Evolutionary conservation across 2,797 vertebrate species (phyloP), one percentile per base, ranked within the genome.

Genomic region (Cheirogaleus major): DNA sequence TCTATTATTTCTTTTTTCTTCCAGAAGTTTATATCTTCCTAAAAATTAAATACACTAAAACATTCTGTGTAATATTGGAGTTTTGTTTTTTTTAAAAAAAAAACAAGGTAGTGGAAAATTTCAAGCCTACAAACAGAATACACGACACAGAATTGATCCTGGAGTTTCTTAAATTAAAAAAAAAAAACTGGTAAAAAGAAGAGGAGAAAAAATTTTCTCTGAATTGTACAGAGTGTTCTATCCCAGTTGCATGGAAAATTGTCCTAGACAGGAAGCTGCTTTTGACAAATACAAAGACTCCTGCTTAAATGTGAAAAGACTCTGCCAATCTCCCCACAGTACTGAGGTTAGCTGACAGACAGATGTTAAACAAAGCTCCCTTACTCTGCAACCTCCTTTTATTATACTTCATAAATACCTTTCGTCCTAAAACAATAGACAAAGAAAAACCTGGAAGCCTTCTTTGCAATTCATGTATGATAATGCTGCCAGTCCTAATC

Each of bases 341-440:
- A 30, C 23, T 55, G 38, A 25, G 9, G 22, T 88, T 78, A 88
- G 50, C 22, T 95, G 69, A 89, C 72, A 95, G 93, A 87, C 88
- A 96, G 70, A 85, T 92, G 78, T 94, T 95, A 79, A 93, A 95
- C 86, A 96, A 72, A 97, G 81, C 72, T 67, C 12, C 43, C 55
- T 95, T 82, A 38, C 32, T 80, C 50, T 3, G 30, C 73, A 87
- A 76, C 85, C 92, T 96, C 50, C 52, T 63, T 8, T 91, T 75
- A 73, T 48, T 78, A 23, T 5, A 35, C 76, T 76, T 96, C 81
- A 48, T 80, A 92, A 95, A 96, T 41, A 92, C 5, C 22, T 75
- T 95, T 95, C 55, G 80, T 63, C 23, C 55, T 93, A 69, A 96
- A 97, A 92, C 81, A 91, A 86, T 65, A 72, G 18, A 3, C 41